Evolutionary conservation across 2,113 vertebrate genomes (phyloP).

Genomic region (Xyliphius kryptos): DNA sequence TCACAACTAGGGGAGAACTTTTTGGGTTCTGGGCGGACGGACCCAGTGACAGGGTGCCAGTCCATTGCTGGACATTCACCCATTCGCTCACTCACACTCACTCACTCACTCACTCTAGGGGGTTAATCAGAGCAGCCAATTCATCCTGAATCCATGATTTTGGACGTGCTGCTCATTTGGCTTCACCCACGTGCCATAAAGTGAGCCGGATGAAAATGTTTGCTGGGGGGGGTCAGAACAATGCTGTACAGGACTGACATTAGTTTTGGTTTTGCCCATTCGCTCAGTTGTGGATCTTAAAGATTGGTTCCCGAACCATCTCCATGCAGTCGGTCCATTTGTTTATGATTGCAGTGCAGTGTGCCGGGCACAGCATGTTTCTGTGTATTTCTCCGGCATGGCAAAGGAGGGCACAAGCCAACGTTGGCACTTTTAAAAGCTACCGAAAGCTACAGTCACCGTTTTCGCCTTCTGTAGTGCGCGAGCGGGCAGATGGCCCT

Average conservation of each 20-base stretch:
- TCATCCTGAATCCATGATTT: too few species aligned
- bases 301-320: not conserved
- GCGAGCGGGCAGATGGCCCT: constrained; percentile 37
- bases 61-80: too few species aligned
- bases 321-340: constrained; percentile 1
- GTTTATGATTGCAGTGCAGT: not conserved
- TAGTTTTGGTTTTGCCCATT: not conserved
- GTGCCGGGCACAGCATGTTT: not conserved
- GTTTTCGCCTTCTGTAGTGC: not conserved
- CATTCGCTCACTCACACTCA: too few species aligned
- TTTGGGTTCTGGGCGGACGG: too few species aligned
- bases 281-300: not conserved
- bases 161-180: too few species aligned
- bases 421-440: constrained; percentile 9
- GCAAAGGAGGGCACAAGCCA: constrained; percentile 3
- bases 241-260: not conserved
- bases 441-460: constrained; percentile 18
- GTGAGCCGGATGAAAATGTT: too few species aligned
- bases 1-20: too few species aligned
- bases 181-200: too few species aligned
- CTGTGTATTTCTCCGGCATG: constrained; percentile 7
- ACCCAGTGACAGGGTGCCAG: too few species aligned
- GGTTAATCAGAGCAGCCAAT: too few species aligned
- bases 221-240: too few species aligned
- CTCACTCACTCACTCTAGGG: too few species aligned